Conservation (phyloP, 1,140 invertebrate species). For the Tetramorium parvispinum region DNA sequence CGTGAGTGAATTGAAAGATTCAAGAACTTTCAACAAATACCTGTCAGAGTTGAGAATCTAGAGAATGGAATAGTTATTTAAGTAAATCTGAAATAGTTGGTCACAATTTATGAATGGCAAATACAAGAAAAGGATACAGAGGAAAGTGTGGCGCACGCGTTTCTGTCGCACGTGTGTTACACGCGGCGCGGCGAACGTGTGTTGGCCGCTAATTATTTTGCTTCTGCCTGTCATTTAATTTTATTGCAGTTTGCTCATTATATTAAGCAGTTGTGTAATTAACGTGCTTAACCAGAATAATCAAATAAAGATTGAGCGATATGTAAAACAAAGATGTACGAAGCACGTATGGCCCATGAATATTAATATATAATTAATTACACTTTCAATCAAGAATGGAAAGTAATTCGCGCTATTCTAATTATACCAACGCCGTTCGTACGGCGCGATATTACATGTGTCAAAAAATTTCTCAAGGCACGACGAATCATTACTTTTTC, state of each 20-base stretch:
- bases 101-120: not conserved
- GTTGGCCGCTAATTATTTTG: conserved; percentile 44
- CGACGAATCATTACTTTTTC: not conserved
- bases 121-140: not conserved
- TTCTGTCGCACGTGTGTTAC: not conserved
- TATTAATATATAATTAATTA: conserved; percentile 56
- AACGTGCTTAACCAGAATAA: conserved; percentile 44
- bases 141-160: not conserved
- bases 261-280: conserved; percentile 47
- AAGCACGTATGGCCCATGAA: conserved; percentile 18
- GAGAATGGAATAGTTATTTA: not conserved
- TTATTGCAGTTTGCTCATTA: conserved; percentile 39
- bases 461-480: conserved; percentile 27
- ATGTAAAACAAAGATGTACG: conserved; percentile 45
- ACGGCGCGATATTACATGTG: not conserved
- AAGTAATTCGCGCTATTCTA: conserved; percentile 35
- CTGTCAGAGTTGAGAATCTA: not conserved
- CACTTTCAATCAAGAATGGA: conserved; percentile 31
- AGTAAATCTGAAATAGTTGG: not conserved
- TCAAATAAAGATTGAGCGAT: conserved; percentile 49
- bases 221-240: conserved; percentile 44
- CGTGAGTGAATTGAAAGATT: not conserved
- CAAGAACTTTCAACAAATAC: conserved; percentile 14
- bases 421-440: conserved; percentile 6
- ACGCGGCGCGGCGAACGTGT: too few relatives aligned